Conservation (phyloP, 2,113 vertebrate genomes). For the Nibea albiflora region DNA sequence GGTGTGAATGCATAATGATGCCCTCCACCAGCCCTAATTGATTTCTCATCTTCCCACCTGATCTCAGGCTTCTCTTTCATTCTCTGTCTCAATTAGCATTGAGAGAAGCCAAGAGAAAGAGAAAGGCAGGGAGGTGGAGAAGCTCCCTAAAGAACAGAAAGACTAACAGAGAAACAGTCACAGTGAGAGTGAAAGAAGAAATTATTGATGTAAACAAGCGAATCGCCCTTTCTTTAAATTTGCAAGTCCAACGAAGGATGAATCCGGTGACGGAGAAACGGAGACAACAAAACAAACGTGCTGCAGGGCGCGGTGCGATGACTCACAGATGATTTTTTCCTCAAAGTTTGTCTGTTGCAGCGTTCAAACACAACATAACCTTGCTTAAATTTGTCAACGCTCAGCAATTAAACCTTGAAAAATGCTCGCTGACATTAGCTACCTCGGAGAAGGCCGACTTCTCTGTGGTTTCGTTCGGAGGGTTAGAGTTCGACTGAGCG, state of each 20-base stretch:
- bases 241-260: no score
- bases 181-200: not conserved
- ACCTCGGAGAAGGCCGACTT: not conserved
- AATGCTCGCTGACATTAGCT: constrained; percentile 18
- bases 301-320: not conserved
- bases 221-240: not conserved
- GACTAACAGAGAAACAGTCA: not conserved
- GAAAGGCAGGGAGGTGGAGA: constrained; percentile 4
- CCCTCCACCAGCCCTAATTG: constrained; percentile 78
- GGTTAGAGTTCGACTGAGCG: not conserved
- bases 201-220: not conserved
- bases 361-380: not conserved
- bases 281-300: no score
- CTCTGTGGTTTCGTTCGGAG: not conserved
- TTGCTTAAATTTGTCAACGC: constrained; percentile 37
- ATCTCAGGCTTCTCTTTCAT: constrained; percentile 65
- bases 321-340: constrained; percentile 18
- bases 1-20: constrained; percentile 73
- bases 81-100: constrained; percentile 63
- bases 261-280: not conserved
- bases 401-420: constrained; percentile 13
- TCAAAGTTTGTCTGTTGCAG: constrained; percentile 5
- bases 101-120: constrained; percentile 24
- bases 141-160: not conserved
- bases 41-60: constrained; percentile 81